These are phyloP conservation scores for Troides helena DNA, from an alignment of 2,888 invertebrate genomes.

Conservation along the genomic window DNA sequence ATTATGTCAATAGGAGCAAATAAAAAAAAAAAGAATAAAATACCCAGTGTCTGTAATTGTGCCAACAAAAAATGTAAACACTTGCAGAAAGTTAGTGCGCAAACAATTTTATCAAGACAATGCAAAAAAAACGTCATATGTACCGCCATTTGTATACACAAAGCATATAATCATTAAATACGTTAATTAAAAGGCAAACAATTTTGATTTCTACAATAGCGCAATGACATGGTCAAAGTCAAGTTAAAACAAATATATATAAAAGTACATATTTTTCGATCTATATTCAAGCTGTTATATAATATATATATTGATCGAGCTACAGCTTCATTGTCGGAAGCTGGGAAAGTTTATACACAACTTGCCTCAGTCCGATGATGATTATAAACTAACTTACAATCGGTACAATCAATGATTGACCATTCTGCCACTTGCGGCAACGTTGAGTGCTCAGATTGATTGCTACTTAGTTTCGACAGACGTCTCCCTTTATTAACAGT, in stretches of 20 bases:
- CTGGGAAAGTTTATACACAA: too few species aligned
- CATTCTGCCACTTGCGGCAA: slow-evolving; percentile 23
- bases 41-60: neutral
- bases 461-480: slow-evolving; percentile 7
- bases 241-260: too few species aligned
- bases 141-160: neutral
- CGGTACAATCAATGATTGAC: slow-evolving; percentile 15
- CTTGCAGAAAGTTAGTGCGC: slow-evolving; percentile 2
- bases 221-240: too few species aligned
- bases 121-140: neutral
- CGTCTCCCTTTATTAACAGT: slow-evolving; percentile 3
- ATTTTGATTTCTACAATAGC: too few species aligned
- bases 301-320: too few species aligned
- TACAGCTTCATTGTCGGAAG: too few species aligned
- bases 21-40: too few species aligned
- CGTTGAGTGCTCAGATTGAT: slow-evolving; percentile 20
- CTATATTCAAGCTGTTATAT: too few species aligned
- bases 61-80: neutral
- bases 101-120: slow-evolving; percentile 1
- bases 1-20: too few species aligned
- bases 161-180: too few species aligned
- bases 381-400: neutral
- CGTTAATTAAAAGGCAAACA: too few species aligned
- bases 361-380: neutral
- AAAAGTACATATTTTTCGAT: too few species aligned